Percentiles rank a stretch among this genome's conserved stretches.
Conservation (phyloP, 2,113 vertebrate species). For the Excalfactoria chinensis region DNA sequence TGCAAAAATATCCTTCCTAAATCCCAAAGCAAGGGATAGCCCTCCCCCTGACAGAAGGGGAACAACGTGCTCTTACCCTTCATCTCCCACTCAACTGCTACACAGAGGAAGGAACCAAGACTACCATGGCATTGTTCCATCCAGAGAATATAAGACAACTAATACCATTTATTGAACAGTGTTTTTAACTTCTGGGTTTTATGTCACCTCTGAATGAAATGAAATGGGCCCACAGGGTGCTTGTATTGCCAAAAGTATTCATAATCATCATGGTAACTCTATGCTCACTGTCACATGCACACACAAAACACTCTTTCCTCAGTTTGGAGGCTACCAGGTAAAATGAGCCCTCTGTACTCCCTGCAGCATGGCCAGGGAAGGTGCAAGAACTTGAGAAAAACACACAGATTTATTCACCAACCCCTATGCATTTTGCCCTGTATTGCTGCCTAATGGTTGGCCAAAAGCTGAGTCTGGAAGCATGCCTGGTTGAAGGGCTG, state of each 20-base stretch:
- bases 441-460: background rate
- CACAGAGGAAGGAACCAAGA: background rate
- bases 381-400: background rate
- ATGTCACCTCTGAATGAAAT: background rate
- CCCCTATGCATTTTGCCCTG: background rate
- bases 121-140: accelerated
- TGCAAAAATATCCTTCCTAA: background rate
- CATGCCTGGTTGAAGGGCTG: background rate
- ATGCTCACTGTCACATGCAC: background rate
- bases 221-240: background rate
- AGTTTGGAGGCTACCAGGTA: background rate
- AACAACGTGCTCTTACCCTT: background rate
- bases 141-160: background rate
- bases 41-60: background rate
- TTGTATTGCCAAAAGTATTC: background rate
- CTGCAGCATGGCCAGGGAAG: accelerated
- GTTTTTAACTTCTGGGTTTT: background rate
- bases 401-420: background rate
- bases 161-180: background rate
- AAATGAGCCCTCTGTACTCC: background rate
- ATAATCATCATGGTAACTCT: background rate
- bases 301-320: background rate
- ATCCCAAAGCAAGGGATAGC: background rate
- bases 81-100: accelerated
- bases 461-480: background rate